Conservation (phyloP, 2,797 vertebrate genomes). For the Phrynocephalus vlangalii region DNA sequence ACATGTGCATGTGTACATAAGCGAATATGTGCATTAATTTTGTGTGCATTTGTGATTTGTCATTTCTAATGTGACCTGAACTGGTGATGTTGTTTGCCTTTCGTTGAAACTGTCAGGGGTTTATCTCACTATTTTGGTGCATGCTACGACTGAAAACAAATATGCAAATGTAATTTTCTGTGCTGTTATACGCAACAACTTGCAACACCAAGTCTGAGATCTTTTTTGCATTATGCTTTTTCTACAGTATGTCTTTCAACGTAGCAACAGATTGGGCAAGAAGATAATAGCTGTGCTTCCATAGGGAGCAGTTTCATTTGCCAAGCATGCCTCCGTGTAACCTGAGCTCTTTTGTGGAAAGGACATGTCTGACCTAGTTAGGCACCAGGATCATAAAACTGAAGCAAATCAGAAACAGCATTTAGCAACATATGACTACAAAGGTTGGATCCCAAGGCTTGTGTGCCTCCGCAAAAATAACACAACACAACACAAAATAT, state of each 20-base stretch:
- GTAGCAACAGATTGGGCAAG: not conserved
- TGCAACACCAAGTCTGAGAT: not conserved
- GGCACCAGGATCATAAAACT: not conserved
- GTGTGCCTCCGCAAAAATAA: not conserved
- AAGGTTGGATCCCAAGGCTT: not conserved
- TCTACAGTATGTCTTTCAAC: not conserved
- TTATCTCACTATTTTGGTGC: not conserved
- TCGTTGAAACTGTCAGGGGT: not conserved
- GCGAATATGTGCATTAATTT: too few species aligned
- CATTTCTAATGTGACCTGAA: constrained; percentile 19
- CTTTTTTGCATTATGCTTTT: not conserved
- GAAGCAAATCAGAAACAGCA: not conserved
- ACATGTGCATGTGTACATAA: too few species aligned
- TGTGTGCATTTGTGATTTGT: not conserved
- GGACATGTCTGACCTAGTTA: constrained; percentile 2
- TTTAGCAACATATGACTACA: not conserved
- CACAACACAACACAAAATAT: too few species aligned
- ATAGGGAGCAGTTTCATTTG: constrained; percentile 1
- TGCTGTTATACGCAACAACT: not conserved
- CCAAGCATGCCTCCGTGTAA: constrained; percentile 4
- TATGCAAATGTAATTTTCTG: not conserved
- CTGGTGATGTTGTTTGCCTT: constrained; percentile 14
- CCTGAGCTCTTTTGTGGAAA: constrained; percentile 4
- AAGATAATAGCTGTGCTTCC: not conserved
- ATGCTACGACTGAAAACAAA: not conserved